Evolutionary conservation across 1,140 invertebrate species (phyloP), one percentile per base, ranked within the genome.

Genomic region (Pachypeltis micranthus): DNA sequence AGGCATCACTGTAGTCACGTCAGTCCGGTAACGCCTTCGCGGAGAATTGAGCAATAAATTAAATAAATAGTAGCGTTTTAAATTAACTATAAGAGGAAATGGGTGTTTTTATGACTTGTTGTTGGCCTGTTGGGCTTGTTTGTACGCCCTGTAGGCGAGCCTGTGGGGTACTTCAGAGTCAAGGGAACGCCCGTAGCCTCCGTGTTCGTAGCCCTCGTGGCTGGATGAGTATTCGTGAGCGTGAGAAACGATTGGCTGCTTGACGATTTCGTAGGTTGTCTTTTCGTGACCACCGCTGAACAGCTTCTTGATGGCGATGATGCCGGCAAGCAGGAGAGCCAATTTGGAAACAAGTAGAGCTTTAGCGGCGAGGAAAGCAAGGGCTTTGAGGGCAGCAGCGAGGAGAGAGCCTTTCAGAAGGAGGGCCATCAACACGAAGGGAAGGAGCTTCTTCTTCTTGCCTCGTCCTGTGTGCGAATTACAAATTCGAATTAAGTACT

Each of bases 211-310:
- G 44, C 85, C 85, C 64, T 85, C 82, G 72, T 86, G 85, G 14
- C 81, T 80, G 4, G 82, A 81, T 1, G 86, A 87, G 69, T 89
- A 87, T 2, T 85, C 84, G 67, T 90, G 85, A 67, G 81, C 81
- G 71, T 86, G 84, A 39, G 82, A 85, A 59, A 87, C 82, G 67
- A 88, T 83, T n/a, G 87, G 87, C 74, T 88, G 85, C 72, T 90
- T 90, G 19, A 90, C 83, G 70, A 90, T 88, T 74, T 90, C 87
- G 69, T 88, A 87, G 14, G 87, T 88, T 1, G 86, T 89, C 72
- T 88, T 89, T 70, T 88, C 86, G 56, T 82, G 78, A 34, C 77
- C 74, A 2, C 67, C 69, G 72, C 76, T 75, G 62, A 86, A 80
- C 23, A 88, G 74, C 70, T 88, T 88, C 76, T 88, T 90, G 44